Base-by-base conservation (phyloP, 2,888 invertebrate species). In the Apamea sordens region DNA sequence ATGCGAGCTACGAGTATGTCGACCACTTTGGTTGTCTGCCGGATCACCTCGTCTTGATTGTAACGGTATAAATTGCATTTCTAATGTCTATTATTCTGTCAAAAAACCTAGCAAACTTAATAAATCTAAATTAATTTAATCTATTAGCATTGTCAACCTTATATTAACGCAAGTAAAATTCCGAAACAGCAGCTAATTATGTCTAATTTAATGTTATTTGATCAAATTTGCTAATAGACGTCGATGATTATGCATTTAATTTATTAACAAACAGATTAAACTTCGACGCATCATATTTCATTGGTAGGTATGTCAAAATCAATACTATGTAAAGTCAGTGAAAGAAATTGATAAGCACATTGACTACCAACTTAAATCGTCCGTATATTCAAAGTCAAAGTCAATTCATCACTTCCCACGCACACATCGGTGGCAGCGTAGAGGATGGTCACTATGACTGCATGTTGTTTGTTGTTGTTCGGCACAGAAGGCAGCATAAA, bases 201-300 rank as follows among this genome's bases (percentile, higher is more conserved):
- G 32, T 44, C 18, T 68, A 71, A 83, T 79, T 73, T 73, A 76
- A 80, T 77, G 73, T 72, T 71, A 64, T 68, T 82, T 85, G 61
- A 76, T 87, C 70, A 68, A 79, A 76, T 32, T 2, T 87, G 85
- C 59, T 53, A 87, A 87, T 87, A 41, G 3, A 10, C 0, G 32
- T 41, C 21, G 61, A 72, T 76, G 50, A 65, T 50, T 69, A 70
- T 36, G 28, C 59, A 15, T 64, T 61, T 70, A 32, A 75, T 79
- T 61, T 80, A 80, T 80, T 21, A n/a, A 36, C 67, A 56, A 28
- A 41, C 59, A 63, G 64, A 72, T 61, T 36, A 71, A 32, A 77
- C 11, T 18, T 24, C 13, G 47, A 47, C n/a, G 21, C 47, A 36
- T 63, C n/a, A 64, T 64, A 67, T 63, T 68, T 47, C 21, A 64